A percentile compares a stretch with the other conserved stretches of the same genome.
Conservation (phyloP, 2,113 vertebrate genomes). For the Edolisoma coerulescens region DNA sequence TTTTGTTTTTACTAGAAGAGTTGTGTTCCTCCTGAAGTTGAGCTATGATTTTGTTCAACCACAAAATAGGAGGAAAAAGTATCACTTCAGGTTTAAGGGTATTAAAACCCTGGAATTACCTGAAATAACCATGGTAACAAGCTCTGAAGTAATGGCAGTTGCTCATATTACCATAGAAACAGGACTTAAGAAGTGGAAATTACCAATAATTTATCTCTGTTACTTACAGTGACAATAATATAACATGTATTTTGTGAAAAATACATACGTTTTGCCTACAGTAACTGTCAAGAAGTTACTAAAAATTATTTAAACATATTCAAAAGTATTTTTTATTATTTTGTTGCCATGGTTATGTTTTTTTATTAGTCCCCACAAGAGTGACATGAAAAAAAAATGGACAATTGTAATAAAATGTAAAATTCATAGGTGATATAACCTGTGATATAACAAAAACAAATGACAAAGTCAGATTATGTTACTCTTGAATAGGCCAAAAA, state of each 20-base stretch:
- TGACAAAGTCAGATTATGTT: background rate
- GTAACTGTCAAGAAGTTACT: conserved; percentile 38
- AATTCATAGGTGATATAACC: background rate
- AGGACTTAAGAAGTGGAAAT: conserved; percentile 52
- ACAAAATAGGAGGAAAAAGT: background rate
- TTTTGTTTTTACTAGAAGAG: background rate
- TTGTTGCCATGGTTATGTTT: conserved; percentile 17
- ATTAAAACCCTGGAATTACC: conserved; percentile 59
- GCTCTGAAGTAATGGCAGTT: conserved; percentile 55
- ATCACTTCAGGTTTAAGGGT: conserved; percentile 50
- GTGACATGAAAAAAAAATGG: background rate
- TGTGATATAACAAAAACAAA: background rate
- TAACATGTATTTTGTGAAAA: conserved; percentile 29
- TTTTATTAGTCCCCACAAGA: background rate
- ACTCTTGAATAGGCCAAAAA: background rate
- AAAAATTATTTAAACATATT: conserved; percentile 45
- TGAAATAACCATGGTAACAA: conserved; percentile 71
- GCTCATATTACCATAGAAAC: conserved; percentile 66
- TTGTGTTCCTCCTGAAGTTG: background rate
- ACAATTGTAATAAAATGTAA: conserved; percentile 5
- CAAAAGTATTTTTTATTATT: conserved; percentile 4
- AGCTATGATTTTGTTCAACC: conserved; percentile 26
- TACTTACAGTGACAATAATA: conserved; percentile 33
- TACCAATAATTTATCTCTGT: conserved; percentile 60
- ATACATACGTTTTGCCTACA: conserved; percentile 14